phyloP scores from a whole-genome alignment of 2,797 vertebrate genomes.

The Pyrocephalus nanus region DNA sequence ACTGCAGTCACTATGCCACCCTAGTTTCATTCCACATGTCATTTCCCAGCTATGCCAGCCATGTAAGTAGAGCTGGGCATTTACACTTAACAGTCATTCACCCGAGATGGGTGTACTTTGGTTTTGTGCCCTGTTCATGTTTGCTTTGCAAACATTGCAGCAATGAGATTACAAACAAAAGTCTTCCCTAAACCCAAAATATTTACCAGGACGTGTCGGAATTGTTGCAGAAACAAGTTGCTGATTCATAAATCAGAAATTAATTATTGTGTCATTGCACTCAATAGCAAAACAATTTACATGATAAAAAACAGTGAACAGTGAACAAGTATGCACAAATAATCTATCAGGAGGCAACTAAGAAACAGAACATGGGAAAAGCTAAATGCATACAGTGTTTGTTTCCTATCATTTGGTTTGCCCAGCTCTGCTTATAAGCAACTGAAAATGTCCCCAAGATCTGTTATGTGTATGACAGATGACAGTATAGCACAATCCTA shows the following conservation, averaged over 20 bases:
- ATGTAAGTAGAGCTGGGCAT: constrained; percentile 3
- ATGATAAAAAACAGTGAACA: neutral
- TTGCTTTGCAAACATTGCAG: neutral
- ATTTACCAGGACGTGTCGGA: neutral
- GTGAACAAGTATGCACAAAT: neutral
- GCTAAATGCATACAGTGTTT: neutral
- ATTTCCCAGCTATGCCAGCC: neutral
- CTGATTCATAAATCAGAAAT: neutral
- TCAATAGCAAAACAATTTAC: neutral
- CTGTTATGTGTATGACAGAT: neutral
- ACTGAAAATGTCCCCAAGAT: neutral
- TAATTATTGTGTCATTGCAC: neutral
- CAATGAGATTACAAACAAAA: neutral
- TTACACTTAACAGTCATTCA: neutral
- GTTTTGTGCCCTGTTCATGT: neutral
- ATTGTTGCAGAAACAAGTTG: neutral
- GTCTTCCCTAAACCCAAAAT: neutral
- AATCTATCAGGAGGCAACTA: neutral
- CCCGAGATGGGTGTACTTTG: neutral
- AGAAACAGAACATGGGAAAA: neutral
- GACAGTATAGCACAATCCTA: neutral
- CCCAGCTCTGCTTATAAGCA: neutral
- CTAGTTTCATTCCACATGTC: neutral
- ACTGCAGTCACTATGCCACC: neutral
- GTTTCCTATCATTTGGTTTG: neutral